phyloP scores from a whole-genome alignment of 2,888 invertebrate species.

The Amiota mariae region DNA sequence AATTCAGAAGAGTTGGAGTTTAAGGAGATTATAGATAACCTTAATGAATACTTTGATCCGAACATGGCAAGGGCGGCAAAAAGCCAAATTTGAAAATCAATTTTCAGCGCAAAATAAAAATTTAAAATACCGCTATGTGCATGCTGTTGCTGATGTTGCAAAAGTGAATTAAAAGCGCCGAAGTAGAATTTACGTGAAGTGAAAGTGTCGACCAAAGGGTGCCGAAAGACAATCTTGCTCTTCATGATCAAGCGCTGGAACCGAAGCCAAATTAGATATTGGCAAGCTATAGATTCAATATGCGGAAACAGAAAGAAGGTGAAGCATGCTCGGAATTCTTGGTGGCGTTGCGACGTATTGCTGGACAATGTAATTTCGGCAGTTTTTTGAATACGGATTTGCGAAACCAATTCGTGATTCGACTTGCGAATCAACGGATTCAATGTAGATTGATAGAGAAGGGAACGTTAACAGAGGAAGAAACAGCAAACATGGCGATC shows the following conservation, averaged over 20 bases:
- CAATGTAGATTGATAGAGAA: constrained; percentile 5
- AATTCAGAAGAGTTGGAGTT: constrained; percentile 21
- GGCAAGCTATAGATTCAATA: constrained; percentile 30
- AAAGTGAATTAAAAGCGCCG: too few relatives aligned
- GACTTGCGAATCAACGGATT: neutral
- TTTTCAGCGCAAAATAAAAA: too few relatives aligned
- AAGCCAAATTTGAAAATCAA: too few relatives aligned
- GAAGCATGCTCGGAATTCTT: constrained; percentile 28
- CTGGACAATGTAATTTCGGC: constrained; percentile 25
- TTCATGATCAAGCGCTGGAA: too few relatives aligned
- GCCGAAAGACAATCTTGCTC: too few relatives aligned
- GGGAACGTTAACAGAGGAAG: constrained; percentile 9
- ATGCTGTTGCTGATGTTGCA: too few relatives aligned
- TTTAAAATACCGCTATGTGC: too few relatives aligned
- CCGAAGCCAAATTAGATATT: constrained; percentile 33
- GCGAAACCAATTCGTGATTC: constrained; percentile 22
- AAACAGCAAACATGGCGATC: constrained; percentile 20
- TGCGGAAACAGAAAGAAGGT: constrained; percentile 29
- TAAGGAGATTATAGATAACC: constrained; percentile 27
- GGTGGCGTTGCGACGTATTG: constrained; percentile 26
- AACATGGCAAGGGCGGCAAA: too few relatives aligned
- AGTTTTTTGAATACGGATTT: constrained; percentile 24
- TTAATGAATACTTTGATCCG: constrained; percentile 28
- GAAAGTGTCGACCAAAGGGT: too few relatives aligned
- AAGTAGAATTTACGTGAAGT: too few relatives aligned